Conservation (phyloP, 2,888 invertebrate species). For the Caenorhabditis uteleia region DNA sequence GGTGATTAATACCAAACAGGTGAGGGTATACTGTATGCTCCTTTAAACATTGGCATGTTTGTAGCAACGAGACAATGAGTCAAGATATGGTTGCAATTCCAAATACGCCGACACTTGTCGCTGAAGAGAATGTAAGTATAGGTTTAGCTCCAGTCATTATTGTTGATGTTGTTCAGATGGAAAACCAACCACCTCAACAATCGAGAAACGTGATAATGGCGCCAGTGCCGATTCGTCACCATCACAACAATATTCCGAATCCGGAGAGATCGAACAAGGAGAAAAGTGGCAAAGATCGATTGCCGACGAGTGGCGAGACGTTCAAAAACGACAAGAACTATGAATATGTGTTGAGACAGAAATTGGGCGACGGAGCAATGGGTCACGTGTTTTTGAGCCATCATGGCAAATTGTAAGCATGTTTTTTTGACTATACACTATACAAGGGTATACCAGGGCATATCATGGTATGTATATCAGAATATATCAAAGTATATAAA, state of each 20-base stretch:
- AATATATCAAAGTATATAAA: not conserved
- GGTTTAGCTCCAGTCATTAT: not conserved
- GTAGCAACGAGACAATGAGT: not conserved
- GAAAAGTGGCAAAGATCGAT: conserved; percentile 12
- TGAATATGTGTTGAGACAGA: conserved; percentile 24
- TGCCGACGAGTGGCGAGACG: conserved; percentile 22
- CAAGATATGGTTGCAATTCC: conserved; percentile 34
- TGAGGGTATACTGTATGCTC: no score
- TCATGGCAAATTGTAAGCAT: conserved; percentile 6
- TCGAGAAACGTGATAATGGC: not conserved
- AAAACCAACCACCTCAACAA: conserved; percentile 11
- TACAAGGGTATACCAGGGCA: no score
- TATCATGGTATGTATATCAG: no score
- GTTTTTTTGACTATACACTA: not conserved
- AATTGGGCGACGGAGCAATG: conserved; percentile 40
- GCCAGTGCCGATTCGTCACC: not conserved
- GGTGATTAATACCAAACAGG: no score
- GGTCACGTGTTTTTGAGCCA: conserved; percentile 37
- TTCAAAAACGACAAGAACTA: conserved; percentile 28
- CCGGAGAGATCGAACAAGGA: not conserved
- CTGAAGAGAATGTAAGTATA: conserved; percentile 25
- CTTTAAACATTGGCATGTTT: no score
- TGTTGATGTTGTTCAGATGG: conserved; percentile 5
- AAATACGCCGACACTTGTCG: conserved; percentile 35
- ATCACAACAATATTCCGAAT: no score